Conservation (phyloP, 2,797 vertebrate genomes). For the Lepus townsendii region DNA sequence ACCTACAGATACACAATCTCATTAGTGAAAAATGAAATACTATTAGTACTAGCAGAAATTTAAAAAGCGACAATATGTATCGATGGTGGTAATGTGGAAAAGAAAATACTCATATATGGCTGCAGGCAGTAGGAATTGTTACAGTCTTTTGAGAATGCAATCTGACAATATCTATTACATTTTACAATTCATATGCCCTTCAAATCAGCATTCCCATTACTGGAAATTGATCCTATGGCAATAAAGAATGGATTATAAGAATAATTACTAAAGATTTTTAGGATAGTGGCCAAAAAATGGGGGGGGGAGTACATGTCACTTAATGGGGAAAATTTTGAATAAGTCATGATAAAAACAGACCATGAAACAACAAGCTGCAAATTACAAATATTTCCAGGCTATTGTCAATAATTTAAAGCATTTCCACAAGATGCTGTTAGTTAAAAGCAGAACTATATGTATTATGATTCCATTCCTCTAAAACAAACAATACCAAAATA, state of each 20-base stretch:
- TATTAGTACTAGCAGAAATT: slow-evolving; percentile 25
- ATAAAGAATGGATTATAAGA: background rate
- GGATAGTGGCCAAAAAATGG: background rate
- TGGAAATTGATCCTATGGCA: background rate
- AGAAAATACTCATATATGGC: background rate
- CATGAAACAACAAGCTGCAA: background rate
- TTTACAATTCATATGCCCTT: background rate
- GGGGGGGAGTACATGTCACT: background rate
- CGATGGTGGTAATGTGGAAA: background rate
- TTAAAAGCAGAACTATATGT: background rate
- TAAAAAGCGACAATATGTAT: background rate
- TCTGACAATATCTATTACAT: background rate
- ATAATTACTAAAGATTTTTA: background rate
- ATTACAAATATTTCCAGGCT: background rate
- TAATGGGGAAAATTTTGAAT: background rate
- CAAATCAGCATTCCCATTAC: background rate
- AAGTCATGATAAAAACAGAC: background rate
- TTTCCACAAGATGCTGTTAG: background rate
- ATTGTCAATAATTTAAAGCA: background rate
- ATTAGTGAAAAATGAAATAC: background rate
- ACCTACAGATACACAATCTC: background rate
- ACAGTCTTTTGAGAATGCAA: background rate
- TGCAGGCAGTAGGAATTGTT: background rate
- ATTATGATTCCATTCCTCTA: background rate
- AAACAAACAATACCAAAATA: slow-evolving; percentile 5